Evolutionary conservation across 1,140 invertebrate genomes (phyloP), one percentile per base, ranked within the genome.

Genomic region (Tachypleus tridentatus): DNA sequence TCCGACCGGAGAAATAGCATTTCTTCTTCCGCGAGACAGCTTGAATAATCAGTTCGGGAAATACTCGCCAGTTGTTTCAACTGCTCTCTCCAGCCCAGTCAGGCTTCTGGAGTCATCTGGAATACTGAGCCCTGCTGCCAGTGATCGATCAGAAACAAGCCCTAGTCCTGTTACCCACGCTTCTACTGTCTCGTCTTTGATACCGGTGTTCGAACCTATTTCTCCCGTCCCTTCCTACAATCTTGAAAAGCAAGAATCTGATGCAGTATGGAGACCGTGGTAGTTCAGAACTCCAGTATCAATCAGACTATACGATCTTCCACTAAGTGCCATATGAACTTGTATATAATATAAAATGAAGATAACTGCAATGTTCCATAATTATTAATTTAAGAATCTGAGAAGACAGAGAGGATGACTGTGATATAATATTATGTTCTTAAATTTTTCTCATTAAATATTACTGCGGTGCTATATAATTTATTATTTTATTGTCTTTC

Each of bases 1-100:
- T 67, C 84, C 82, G 47, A 86, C 80, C 48, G 79, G 85, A 0
- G 81, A 85, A 73, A 78, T 85, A 72, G 78, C 84, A 61, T 72
- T 85, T 69, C 74, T 86, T 61, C 75, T 91, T 10, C 89, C 82
- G 4, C 50, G 62, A 60, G 61, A 57, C 64, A 53, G 10, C 62
- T 62, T 51, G 62, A 59, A 29, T 60, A 56, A 9, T 63, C 61
- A 9, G 59, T 68, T 4, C 53, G 59, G 50, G 61, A 56, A 9
- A 49, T 56, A 3, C 56, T 61, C 61, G 58, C 59, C 51, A 29
- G 47, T 61, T 61, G 7, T 59, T 29, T 4, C 6, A 60, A 5
- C 60, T 64, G 3, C 58, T 29, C 29, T 29, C 29, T 29, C 29
- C 29, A 29, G 62, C 50, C 62, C 68, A 5, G 51, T 69, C 50